Evolutionary conservation across 2,888 invertebrate genomes (phyloP), one percentile per base, ranked within the genome.

Genomic region (Ochropacha duplaris): DNA sequence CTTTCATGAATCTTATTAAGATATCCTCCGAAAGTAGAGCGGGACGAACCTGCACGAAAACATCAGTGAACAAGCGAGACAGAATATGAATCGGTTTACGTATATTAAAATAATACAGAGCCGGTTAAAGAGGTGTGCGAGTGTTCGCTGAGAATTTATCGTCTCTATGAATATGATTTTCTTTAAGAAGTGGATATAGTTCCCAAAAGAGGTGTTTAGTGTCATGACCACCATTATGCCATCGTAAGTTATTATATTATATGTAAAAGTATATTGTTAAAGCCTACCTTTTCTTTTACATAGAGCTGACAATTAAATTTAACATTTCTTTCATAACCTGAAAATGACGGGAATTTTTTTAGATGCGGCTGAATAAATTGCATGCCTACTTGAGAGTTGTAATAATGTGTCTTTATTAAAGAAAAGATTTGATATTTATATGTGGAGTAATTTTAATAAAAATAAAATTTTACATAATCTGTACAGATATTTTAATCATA

Each of bases 1-100:
- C 95, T 95, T 95, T 95, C 95, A 95, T 95, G 95, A 95, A 95
- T 95, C 95, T 95, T 95, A 95, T 95, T 95, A 95, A 95, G 95
- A 95, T 95, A 95, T 95, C 95, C 94, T 93, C 90, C 93, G 87
- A 94, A 94, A 94, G 94, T 87, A 61, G 91, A 92, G 69, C 66
- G 84, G 71, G 91, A 90, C 61, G 69, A 65, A 75, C 75, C 74
- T 72, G 84, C 75, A 62, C 51, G 22, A 62, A 59, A 64, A 60
- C 57, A 2, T 4, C 0, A 9, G 34, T 26, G 74, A 34, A 61
- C n/a, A 76, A 84, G 68, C 49, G 70, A 72, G 83, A 83, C 68
- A 65, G 65, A 28, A 61, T 69, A 63, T 74, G 75, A 79, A 80
- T 77, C 76, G 88, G 90, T 90, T 92, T 90, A 89, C 84, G 88